Evolutionary conservation across 2,797 vertebrate species (phyloP).

Genomic region (Anas bahamensis): DNA sequence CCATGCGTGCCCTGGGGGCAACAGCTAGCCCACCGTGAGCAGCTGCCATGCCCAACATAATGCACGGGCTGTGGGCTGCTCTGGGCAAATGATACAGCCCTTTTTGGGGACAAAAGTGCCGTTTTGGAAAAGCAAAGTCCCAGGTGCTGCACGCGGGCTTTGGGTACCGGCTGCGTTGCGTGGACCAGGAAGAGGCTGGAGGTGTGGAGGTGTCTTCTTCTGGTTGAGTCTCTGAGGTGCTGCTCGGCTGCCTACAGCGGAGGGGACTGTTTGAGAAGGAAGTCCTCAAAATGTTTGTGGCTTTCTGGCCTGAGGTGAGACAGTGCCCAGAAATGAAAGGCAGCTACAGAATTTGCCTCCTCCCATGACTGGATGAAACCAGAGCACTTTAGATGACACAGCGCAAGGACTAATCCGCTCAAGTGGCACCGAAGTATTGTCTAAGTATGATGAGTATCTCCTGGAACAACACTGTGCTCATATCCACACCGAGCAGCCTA

Average conservation of each 20-base stretch:
- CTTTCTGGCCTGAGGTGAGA: neutral
- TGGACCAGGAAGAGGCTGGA: neutral
- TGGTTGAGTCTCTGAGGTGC: neutral
- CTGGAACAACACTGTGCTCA: neutral
- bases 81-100: rapidly evolving
- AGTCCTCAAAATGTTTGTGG: rapidly evolving
- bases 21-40: rapidly evolving
- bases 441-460: neutral
- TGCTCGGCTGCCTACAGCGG: neutral
- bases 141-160: neutral
- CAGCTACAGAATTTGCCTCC: conserved; percentile 19
- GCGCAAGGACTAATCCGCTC: neutral
- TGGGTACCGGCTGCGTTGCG: neutral
- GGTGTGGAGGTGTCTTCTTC: neutral
- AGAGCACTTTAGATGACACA: neutral
- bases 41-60: neutral
- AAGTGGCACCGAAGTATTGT: neutral
- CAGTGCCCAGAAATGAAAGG: conserved; percentile 5
- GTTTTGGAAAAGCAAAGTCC: neutral
- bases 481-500: neutral
- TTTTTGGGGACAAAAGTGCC: rapidly evolving
- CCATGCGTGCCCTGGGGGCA: rapidly evolving
- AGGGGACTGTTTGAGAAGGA: neutral
- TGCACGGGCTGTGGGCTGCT: rapidly evolving
- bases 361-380: neutral